Evolutionary conservation across 2,797 vertebrate species (phyloP), one percentile per base, ranked within the genome.

Genomic region (Aythya fuligula): DNA sequence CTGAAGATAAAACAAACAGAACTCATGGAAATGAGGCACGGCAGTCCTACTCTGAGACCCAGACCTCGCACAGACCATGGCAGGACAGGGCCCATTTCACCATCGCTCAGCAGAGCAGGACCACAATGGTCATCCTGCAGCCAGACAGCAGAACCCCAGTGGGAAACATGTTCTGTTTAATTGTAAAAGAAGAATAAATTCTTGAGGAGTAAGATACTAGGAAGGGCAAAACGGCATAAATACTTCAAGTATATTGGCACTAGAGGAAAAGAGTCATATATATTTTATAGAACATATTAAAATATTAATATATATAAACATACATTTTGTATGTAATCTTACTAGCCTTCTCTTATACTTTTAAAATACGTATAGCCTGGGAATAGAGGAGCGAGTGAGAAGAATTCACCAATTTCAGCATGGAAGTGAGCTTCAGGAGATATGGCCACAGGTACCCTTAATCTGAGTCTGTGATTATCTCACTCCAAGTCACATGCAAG

Each of bases 401-500:
- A 58, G 65, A 61, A 91, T n/a, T 88, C 74, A 45, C 57, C 85
- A 91, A 71, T 93, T 95, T 78, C 27, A 71, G 73, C n/a, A 85
- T 49, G 66, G 58, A 88, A 66, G 24, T 45, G 84, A 95, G 85
- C 74, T 86, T 79, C 64, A 58, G 67, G 67, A 96, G 89, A 95
- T 94, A 95, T 1, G 32, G 74, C 62, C 87, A 84, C 85, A 94
- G 94, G 91, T 96, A 85, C 25, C 80, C 89, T 79, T 96, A 88
- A 96, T 96, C 91, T 88, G 34, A 86, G 79, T 64, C 87, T 93
- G 64, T 85, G 93, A 97, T 94, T 95, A 96, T 95, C 94, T 94
- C 86, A 75, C 84, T 89, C 4, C 1, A 51, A 94, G 87, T 93
- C 89, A 90, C 92, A 88, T 41, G 77, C 85, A 88, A 75, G 89